Evolutionary conservation across 2,888 invertebrate species (phyloP), one percentile per base, ranked within the genome.

Genomic region (Pyrrhosoma nymphula): DNA sequence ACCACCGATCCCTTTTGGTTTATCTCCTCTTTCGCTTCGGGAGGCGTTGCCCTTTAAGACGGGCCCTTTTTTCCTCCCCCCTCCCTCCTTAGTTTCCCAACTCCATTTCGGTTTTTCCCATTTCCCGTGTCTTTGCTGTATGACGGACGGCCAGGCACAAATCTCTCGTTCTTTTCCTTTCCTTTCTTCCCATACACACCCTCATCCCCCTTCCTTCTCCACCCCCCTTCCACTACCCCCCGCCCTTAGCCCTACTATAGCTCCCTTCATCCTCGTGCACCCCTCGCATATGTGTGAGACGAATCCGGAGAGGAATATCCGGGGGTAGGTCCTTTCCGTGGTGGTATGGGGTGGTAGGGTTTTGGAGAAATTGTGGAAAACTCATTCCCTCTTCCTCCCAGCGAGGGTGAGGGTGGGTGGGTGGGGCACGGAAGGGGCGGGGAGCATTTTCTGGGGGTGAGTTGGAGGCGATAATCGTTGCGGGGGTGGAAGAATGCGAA

Each of bases 101-200:
- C 47, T 8, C 82, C 82, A 35, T 35, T 82, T 82, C 69, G 82
- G 30, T 82, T 82, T 60, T 82, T 18, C 82, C 35, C 30, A 35
- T 35, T 82, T 35, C 82, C 82, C 30, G 12, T 35, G 30, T 35
- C 35, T 35, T 8, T 82, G 82, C 82, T 82, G 30, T 35, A 82
- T 82, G 82, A 82, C 82, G 82, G 82, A 82, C 82, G 82, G 82
- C 82, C n/a, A n/a, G 3, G n/a, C n/a, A 69, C 69, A n/a, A 26
- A n/a, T 69, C 69, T 69, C 69, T 69, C n/a, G n/a, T 8, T 47
- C 8, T 47, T 47, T 47, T 8, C 47, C 8, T 47, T 47, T 8
- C 47, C 8, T 47, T 47, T 47, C 47, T 47, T 47, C 47, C 47
- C 47, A 4, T 47, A 47, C 4, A 47, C 4, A 47, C 47, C 47